Evolutionary conservation across 2,888 invertebrate genomes (phyloP), one percentile per base, ranked within the genome.

Genomic region (Monochamus alternatus): DNA sequence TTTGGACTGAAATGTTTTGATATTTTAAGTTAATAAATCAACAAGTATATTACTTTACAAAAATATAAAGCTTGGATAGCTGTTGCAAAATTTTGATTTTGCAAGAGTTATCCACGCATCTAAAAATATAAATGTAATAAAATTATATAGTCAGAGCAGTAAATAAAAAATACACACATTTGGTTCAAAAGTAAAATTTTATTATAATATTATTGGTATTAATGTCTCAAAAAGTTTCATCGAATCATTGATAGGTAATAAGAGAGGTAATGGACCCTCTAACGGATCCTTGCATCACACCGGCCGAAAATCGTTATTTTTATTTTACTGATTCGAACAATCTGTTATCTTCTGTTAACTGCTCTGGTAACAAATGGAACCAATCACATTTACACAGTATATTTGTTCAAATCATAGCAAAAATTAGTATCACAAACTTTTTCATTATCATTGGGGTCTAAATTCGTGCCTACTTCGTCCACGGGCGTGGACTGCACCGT

Each of bases 401-500:
- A 79, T 65, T 74, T 69, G 66, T 77, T 75, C 44, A 74, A 43
- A 31, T 74, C 74, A 63, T 64, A 69, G 68, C 60, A 72, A 62
- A 69, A 64, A 60, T 58, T 73, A 47, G 58, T 79, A 79, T 79
- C 78, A 76, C 76, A 78, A 78, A 71, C 70, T 69, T 76, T 79
- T 43, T 76, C 75, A 64, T 73, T 75, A 71, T 75, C 76, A 55
- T 72, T 74, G 32, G 64, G 67, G 55, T 79, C 78, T 62, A 75
- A 70, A 52, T 73, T 65, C 58, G 8, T 65, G 9, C 10, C 30
- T 10, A 59, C 51, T 52, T 75, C 77, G 38, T 73, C 60, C 55
- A 62, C 71, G 30, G 66, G 70, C 63, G 79, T 80, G 5, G 83
- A 81, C 38, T 80, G 74, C 38, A 80, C 75, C 22, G 84, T 83